These are phyloP conservation scores for Clarias gariepinus DNA, from an alignment of 2,113 vertebrate species.

Conservation along the genomic window DNA sequence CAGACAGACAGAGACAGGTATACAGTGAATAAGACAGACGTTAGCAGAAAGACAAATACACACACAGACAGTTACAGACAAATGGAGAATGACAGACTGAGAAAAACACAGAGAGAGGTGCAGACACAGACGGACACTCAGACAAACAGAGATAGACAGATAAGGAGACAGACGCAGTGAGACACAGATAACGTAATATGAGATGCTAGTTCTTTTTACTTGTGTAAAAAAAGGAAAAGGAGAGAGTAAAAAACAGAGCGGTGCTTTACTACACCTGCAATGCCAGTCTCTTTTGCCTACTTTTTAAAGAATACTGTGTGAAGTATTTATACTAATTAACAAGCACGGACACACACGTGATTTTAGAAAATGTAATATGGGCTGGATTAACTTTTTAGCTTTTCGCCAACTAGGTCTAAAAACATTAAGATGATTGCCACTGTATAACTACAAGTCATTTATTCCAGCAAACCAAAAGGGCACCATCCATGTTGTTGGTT, in stretches of 20 bases:
- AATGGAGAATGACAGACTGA: background rate
- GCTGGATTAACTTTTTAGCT: background rate
- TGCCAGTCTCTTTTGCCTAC: background rate
- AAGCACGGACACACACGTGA: background rate
- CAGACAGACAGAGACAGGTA: background rate
- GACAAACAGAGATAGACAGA: background rate
- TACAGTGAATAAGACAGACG: background rate
- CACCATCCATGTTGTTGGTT: background rate
- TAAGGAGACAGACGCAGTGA: background rate
- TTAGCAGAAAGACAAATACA: background rate
- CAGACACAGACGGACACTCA: background rate
- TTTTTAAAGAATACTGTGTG: background rate
- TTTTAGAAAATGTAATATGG: background rate
- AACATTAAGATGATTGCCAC: background rate
- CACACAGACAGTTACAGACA: background rate
- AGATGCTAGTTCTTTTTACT: background rate
- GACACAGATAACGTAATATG: background rate
- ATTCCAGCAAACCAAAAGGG: background rate
- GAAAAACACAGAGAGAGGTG: background rate
- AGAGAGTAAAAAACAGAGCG: background rate
- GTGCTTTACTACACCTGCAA: background rate
- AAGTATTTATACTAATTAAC: conserved; percentile 1
- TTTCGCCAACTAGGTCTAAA: background rate
- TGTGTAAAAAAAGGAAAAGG: background rate
- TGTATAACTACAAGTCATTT: background rate